A percentile compares a stretch with the other conserved stretches of the same genome.
Evolutionary conservation across 2,797 vertebrate genomes (phyloP).

Genomic region (Acestrorhynchus altus): DNA sequence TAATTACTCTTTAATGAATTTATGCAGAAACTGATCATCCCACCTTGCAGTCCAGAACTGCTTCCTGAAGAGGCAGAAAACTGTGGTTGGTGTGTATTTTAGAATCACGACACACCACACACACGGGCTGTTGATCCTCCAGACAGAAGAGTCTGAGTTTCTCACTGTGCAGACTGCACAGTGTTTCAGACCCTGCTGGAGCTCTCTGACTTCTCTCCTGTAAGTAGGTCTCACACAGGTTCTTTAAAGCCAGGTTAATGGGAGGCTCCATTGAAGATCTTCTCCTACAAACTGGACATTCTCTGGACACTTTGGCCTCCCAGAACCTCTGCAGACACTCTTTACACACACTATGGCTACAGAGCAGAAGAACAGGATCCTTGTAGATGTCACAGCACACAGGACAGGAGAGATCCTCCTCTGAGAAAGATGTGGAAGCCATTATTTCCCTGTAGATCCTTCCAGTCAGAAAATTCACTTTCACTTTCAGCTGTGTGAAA

Average conservation of each 20-base stretch:
- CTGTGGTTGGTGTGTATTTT: neutral
- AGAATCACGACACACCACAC: neutral
- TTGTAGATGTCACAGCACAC: neutral
- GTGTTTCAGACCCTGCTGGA: neutral
- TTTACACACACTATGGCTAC: constrained; percentile 14
- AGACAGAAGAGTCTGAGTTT: constrained; percentile 12
- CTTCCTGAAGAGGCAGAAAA: neutral
- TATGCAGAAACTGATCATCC: no score
- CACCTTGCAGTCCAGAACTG: neutral
- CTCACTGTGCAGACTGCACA: constrained; percentile 20
- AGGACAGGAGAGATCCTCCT: constrained; percentile 22
- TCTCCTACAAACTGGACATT: constrained; percentile 17
- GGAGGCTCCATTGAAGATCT: neutral
- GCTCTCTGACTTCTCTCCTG: neutral
- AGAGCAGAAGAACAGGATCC: neutral
- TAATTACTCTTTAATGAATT: no score
- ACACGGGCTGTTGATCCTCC: neutral
- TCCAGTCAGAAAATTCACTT: neutral
- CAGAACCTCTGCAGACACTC: constrained; percentile 8
- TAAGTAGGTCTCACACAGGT: constrained; percentile 9
- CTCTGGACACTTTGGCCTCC: neutral
- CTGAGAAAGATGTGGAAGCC: neutral
- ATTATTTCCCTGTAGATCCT: neutral
- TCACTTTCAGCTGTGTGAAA: neutral
- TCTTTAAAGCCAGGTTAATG: neutral